phyloP scores from a whole-genome alignment of 2,888 invertebrate species.

The Drosophila subsilvestris region DNA sequence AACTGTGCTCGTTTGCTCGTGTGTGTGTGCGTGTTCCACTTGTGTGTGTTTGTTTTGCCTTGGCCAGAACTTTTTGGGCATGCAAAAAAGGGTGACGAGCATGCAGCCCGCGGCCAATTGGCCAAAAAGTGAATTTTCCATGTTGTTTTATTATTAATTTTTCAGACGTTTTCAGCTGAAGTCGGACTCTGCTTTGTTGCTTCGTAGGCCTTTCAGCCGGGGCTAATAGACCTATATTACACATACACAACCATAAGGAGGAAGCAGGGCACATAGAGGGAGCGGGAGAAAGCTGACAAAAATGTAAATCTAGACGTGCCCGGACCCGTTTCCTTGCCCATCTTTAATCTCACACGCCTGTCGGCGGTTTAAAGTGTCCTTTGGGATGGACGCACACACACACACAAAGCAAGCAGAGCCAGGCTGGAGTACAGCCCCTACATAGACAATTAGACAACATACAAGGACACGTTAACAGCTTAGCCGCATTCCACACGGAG shows the following conservation, averaged over 20 bases:
- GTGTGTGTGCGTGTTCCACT: background rate
- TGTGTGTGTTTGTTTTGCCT: slow-evolving; percentile 39
- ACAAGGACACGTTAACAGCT: slow-evolving; percentile 57
- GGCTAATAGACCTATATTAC: slow-evolving; percentile 65
- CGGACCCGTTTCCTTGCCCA: slow-evolving; percentile 39
- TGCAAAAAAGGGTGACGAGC: slow-evolving; percentile 51
- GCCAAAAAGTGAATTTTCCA: slow-evolving; percentile 66
- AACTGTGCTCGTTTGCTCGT: slow-evolving; percentile 54
- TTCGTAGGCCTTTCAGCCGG: slow-evolving; percentile 44
- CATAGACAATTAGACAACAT: slow-evolving; percentile 65
- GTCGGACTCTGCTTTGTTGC: slow-evolving; percentile 9
- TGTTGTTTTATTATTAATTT: slow-evolving; percentile 78
- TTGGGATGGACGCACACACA: slow-evolving; percentile 41
- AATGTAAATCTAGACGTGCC: slow-evolving; percentile 63
- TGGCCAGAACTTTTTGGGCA: slow-evolving; percentile 20
- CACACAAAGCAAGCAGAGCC: slow-evolving; percentile 50
- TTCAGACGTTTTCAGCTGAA: slow-evolving; percentile 46
- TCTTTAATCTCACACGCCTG: slow-evolving; percentile 67
- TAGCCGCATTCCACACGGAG: slow-evolving; percentile 39
- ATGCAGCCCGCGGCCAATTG: slow-evolving; percentile 65
- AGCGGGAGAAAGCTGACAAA: slow-evolving; percentile 42
- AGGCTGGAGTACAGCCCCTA: slow-evolving; percentile 26
- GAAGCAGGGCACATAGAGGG: slow-evolving; percentile 9
- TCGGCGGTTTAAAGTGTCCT: slow-evolving; percentile 74
- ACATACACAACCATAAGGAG: slow-evolving; percentile 16